Evolutionary conservation across 2,113 vertebrate genomes (phyloP).

Genomic region (Centropristis striata): DNA sequence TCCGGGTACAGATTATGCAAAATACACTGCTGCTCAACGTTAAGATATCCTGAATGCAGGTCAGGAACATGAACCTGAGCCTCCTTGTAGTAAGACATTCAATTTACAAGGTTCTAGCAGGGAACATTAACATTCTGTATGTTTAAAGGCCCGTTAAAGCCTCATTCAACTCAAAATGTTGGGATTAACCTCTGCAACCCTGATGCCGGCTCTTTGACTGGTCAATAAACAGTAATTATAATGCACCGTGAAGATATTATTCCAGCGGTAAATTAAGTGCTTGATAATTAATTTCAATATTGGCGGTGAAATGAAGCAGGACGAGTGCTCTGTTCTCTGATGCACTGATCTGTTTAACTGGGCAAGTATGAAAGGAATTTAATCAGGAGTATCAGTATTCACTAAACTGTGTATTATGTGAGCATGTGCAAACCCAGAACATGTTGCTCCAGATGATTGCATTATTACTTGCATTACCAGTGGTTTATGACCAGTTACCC

Average conservation of each 20-base stretch:
- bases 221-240: neutral
- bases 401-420: neutral
- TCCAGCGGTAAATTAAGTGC: neutral
- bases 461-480: neutral
- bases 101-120: neutral
- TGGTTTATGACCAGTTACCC: too few relatives aligned
- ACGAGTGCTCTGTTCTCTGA: neutral
- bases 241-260: neutral
- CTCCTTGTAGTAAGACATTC: neutral
- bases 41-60: neutral
- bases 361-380: neutral
- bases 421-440: neutral
- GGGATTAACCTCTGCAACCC: constrained; percentile 4
- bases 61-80: neutral
- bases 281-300: constrained; percentile 9
- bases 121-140: neutral
- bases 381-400: neutral
- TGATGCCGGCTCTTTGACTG: constrained; percentile 5
- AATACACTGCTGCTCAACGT: neutral
- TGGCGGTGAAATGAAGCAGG: constrained; percentile 11
- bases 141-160: neutral
- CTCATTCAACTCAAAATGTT: neutral
- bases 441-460: neutral
- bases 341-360: neutral
- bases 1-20: neutral